These are phyloP conservation scores for Acrobasis repandana DNA, from an alignment of 2,888 invertebrate genomes.

Conservation along the genomic window DNA sequence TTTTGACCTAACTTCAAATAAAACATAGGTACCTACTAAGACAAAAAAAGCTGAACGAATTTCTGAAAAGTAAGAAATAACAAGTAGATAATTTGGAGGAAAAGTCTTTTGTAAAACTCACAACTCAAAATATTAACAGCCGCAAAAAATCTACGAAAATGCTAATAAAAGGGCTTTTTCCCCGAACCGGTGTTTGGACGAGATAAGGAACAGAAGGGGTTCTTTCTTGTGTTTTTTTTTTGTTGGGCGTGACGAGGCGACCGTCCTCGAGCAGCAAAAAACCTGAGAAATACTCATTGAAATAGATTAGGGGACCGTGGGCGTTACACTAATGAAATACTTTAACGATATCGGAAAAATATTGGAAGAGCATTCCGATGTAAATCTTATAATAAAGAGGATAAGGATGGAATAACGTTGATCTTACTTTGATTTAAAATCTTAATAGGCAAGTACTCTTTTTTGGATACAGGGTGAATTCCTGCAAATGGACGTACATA, in stretches of 20 bases:
- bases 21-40: too few species aligned
- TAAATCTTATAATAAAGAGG: not conserved
- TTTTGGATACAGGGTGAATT: too few species aligned
- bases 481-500: too few species aligned
- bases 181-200: not conserved
- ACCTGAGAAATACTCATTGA: conserved; percentile 13
- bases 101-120: too few species aligned
- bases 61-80: too few species aligned
- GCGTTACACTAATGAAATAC: conserved; percentile 11
- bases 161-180: not conserved
- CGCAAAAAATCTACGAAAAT: too few species aligned
- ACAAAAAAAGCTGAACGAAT: too few species aligned
- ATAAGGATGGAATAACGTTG: not conserved
- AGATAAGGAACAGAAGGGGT: conserved; percentile 3
- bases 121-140: too few species aligned
- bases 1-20: too few species aligned
- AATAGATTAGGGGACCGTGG: conserved; percentile 7
- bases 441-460: too few species aligned
- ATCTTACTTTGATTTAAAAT: too few species aligned
- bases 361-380: not conserved
- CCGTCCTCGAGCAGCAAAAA: not conserved
- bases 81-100: too few species aligned
- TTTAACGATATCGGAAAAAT: conserved; percentile 1
- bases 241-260: conserved; percentile 6
- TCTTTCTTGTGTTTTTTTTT: conserved; percentile 9